Base-by-base conservation (phyloP, 2,888 invertebrate species). In the Temnothorax rugatulus region DNA sequence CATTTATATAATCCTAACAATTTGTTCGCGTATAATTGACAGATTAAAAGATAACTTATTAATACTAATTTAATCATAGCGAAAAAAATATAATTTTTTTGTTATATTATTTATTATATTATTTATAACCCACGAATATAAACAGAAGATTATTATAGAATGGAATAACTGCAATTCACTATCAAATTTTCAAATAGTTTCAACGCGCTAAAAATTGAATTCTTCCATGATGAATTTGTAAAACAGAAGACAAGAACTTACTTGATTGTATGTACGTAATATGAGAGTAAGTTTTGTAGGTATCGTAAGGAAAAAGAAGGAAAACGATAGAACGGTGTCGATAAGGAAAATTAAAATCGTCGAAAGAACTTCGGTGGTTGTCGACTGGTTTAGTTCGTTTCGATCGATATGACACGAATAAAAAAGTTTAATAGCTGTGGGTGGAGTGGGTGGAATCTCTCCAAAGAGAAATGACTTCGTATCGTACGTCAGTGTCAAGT, bases 291-390 rank as follows among this genome's bases (percentile, higher is more conserved):
- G 59, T 79, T 79, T 79, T 44, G n/a, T 18, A n/a, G 34, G 8
- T 21, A 2, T 25, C 29, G 18, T 29, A 47, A 13, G 21, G 34
- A 75, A 29, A 11, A 44, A 13, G 13, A 34, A 29, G 5, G 77
- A 54, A n/a, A 54, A 34, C n/a, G 44, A 63, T 21, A 44, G 54
- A 69, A 73, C 25, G 73, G 4, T 38, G 59, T 73, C 34, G 71
- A 79, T 79, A 73, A 73, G 59, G 34, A 73, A 79, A 79, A 79
- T 79, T 71, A 73, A 79, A 73, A 79, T 79, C 18, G 54, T 59
- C 59, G 34, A 73, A 59, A 73, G 38, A 79, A 79, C 71, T 73
- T 79, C 18, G 47, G 47, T 25, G 44, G 79, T 71, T 71, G 44
- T 52, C 11, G 44, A 18, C 15, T 34, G 18, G 29, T 69, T 71